phyloP scores from a whole-genome alignment of 2,888 invertebrate genomes.

The Ophonus ardosiacus region DNA sequence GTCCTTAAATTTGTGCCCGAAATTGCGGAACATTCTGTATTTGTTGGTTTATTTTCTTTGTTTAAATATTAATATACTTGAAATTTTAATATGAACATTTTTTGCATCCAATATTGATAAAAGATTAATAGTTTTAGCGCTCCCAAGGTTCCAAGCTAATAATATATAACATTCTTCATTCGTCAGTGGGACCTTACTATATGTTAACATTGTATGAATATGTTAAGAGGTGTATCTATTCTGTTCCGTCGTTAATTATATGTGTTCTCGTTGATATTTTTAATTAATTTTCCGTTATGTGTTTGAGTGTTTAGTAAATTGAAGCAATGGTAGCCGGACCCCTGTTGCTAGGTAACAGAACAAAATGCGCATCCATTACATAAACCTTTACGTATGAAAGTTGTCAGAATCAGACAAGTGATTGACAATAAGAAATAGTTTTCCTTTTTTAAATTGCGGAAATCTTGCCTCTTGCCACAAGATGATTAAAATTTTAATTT shows the following conservation, averaged over 20 bases:
- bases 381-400: constrained; percentile 16
- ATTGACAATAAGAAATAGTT: constrained; percentile 61
- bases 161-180: constrained; percentile 44
- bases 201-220: constrained; percentile 42
- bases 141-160: constrained; percentile 11
- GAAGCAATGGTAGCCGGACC: constrained; percentile 38
- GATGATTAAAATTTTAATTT: constrained; percentile 56
- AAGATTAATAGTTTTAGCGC: constrained; percentile 45
- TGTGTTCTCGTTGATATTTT: constrained; percentile 50
- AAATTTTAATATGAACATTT: background rate
- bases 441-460: constrained; percentile 56
- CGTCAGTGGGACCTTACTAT: background rate
- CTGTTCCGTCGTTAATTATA: constrained; percentile 40
- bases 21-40: too few relatives aligned
- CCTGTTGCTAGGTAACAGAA: constrained; percentile 54
- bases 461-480: constrained; percentile 12
- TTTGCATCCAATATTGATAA: constrained; percentile 20
- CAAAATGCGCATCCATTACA: constrained; percentile 44
- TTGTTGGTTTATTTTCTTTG: background rate
- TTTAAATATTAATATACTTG: background rate
- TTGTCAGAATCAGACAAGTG: constrained; percentile 54
- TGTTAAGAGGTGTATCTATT: constrained; percentile 50
- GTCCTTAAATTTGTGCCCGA: too few relatives aligned
- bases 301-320: constrained; percentile 42
- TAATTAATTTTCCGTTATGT: constrained; percentile 60